Evolutionary conservation across 2,113 vertebrate genomes (phyloP).

Genomic region (Plecotus auritus): DNA sequence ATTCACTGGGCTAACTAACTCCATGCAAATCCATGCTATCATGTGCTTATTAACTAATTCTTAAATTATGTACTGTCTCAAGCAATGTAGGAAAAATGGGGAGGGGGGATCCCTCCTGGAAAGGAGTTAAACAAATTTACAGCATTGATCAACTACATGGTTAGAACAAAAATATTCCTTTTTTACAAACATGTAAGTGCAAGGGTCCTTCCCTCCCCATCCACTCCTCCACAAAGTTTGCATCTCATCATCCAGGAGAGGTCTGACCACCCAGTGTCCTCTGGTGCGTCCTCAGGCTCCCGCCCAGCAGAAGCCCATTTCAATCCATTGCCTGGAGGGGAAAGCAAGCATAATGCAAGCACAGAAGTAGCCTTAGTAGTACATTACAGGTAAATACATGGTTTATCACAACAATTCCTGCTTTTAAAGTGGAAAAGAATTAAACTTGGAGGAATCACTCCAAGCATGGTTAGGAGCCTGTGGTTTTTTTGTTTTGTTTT

Average conservation of each 20-base stretch:
- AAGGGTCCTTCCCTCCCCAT: neutral
- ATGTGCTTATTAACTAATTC: neutral
- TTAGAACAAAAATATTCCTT: neutral
- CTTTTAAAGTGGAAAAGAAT: neutral
- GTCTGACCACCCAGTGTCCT: neutral
- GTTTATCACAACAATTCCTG: neutral
- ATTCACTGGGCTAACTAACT: neutral
- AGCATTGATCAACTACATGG: neutral
- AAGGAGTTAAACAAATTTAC: neutral
- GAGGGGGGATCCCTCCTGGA: neutral
- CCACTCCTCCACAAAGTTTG: neutral
- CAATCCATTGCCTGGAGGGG: neutral
- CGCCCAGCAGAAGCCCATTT: neutral
- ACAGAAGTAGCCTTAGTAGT: neutral
- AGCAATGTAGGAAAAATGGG: neutral
- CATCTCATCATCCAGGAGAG: too few species aligned
- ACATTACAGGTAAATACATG: neutral
- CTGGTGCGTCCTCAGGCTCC: fast-evolving
- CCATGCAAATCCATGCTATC: neutral
- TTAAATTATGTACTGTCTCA: neutral
- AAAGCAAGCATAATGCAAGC: neutral
- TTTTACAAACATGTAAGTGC: neutral
- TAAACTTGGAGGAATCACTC: neutral
- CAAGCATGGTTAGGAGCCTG: neutral
- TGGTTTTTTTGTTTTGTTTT: too few species aligned